Evolutionary conservation across 1,140 invertebrate genomes (phyloP).

Genomic region (Drosophila sulfurigaster): DNA sequence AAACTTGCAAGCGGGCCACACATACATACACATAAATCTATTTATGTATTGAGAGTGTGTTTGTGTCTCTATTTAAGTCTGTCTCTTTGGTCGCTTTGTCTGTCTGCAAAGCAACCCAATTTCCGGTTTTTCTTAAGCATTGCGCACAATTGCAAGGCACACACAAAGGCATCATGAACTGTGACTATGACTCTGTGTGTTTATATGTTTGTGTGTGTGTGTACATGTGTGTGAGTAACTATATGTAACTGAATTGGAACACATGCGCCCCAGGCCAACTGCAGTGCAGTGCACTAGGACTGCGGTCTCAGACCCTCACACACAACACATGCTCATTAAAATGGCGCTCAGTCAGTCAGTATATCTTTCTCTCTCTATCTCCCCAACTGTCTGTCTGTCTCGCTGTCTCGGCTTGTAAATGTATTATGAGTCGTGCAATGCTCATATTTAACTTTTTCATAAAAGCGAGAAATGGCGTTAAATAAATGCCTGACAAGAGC

Average conservation of each 20-base stretch:
- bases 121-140: conserved; percentile 82
- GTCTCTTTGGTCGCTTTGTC: conserved; percentile 55
- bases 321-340: conserved; percentile 75
- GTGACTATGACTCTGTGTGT: conserved; percentile 17
- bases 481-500: conserved; percentile 62
- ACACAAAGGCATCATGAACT: conserved; percentile 47
- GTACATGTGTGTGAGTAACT: conserved; percentile 36
- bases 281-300: conserved; percentile 70
- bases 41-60: conserved; percentile 46
- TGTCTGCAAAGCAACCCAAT: conserved; percentile 80
- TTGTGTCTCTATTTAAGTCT: conserved; percentile 54
- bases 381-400: conserved; percentile 46
- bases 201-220: conserved; percentile 32
- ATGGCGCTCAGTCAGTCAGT: conserved; percentile 42
- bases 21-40: conserved; percentile 63
- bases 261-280: conserved; percentile 75
- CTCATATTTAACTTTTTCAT: conserved; percentile 79
- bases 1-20: conserved; percentile 61
- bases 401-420: conserved; percentile 62
- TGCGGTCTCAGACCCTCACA: conserved; percentile 51
- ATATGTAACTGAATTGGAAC: conserved; percentile 76
- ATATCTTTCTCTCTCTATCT: conserved; percentile 11
- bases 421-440: conserved; percentile 73
- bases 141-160: conserved; percentile 70
- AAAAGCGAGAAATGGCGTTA: conserved; percentile 72